Percentiles rank a stretch among this genome's conserved stretches.
These are phyloP conservation scores for Cyrtodaria siliqua DNA, from an alignment of 2,888 invertebrate genomes.

Conservation along the genomic window DNA sequence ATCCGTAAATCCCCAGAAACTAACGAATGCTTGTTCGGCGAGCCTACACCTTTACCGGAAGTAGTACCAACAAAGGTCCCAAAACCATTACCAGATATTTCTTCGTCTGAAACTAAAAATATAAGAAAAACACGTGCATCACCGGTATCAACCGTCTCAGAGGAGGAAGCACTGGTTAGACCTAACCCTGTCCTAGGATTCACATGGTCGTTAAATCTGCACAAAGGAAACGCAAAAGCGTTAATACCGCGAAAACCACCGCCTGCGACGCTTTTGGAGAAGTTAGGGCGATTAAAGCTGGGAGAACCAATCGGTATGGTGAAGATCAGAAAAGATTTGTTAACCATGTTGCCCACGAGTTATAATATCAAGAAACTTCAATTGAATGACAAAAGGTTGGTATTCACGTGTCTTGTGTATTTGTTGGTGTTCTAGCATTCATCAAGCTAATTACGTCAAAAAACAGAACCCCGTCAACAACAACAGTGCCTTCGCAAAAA, in stretches of 20 bases:
- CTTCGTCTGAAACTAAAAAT: background rate
- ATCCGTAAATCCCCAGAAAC: background rate
- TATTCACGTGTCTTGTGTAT: no score
- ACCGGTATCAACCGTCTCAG: background rate
- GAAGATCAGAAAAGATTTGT: slow-evolving; percentile 12
- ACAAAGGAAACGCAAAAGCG: slow-evolving; percentile 4
- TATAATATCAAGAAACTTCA: slow-evolving; percentile 33
- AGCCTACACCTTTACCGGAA: slow-evolving; percentile 10
- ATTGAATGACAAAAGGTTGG: slow-evolving; percentile 16
- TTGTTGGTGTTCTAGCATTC: no score
- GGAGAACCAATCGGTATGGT: slow-evolving; percentile 22
- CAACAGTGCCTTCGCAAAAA: no score
- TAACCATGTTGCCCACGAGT: background rate
- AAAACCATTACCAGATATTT: background rate
- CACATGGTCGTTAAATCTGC: slow-evolving; percentile 43
- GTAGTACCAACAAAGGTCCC: background rate
- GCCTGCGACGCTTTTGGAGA: slow-evolving; percentile 22
- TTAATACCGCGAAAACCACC: slow-evolving; percentile 25
- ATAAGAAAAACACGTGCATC: background rate
- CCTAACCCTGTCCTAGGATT: slow-evolving; percentile 31
- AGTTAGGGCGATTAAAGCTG: slow-evolving; percentile 32
- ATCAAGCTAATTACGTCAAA: no score
- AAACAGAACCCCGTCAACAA: no score
- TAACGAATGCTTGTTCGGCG: background rate
- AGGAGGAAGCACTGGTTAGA: no score